These are phyloP conservation scores for Tetramorium simillimum DNA, from an alignment of 1,140 invertebrate species.

Conservation along the genomic window DNA sequence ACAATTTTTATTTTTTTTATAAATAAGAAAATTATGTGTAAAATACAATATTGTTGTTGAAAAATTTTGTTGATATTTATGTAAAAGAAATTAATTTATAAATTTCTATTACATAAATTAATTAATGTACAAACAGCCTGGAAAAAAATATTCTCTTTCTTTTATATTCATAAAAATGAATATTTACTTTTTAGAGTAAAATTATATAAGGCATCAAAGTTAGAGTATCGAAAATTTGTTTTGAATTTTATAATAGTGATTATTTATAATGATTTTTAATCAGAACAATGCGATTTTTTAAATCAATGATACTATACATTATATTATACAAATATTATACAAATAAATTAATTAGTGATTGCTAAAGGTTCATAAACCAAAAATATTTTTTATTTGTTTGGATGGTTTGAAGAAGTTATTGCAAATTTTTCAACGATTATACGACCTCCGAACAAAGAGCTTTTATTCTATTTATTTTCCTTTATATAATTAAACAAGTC, in stretches of 20 bases:
- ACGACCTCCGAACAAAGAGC: slow-evolving; percentile 38
- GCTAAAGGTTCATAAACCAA: slow-evolving; percentile 52
- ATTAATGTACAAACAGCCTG: background rate
- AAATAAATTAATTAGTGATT: slow-evolving; percentile 50
- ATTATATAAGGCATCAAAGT: background rate
- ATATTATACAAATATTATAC: slow-evolving; percentile 41
- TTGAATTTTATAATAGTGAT: background rate
- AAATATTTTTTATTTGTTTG: slow-evolving; percentile 35
- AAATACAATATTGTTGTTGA: background rate
- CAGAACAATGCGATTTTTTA: slow-evolving; percentile 38
- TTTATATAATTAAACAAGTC: slow-evolving; percentile 36
- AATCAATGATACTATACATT: slow-evolving; percentile 27
- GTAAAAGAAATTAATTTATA: slow-evolving; percentile 11
- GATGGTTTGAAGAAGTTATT: slow-evolving; percentile 41
- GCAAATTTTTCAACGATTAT: slow-evolving; percentile 14
- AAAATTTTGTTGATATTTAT: background rate
- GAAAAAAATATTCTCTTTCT: background rate
- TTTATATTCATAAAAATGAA: background rate
- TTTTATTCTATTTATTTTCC: slow-evolving; percentile 53
- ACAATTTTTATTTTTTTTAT: background rate
- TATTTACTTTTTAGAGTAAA: background rate
- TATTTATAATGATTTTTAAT: background rate
- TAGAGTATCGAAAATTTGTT: background rate
- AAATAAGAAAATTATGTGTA: slow-evolving; percentile 11
- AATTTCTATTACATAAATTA: background rate